Evolutionary conservation across 2,888 invertebrate species (phyloP).

Genomic region (Homarus gammarus): DNA sequence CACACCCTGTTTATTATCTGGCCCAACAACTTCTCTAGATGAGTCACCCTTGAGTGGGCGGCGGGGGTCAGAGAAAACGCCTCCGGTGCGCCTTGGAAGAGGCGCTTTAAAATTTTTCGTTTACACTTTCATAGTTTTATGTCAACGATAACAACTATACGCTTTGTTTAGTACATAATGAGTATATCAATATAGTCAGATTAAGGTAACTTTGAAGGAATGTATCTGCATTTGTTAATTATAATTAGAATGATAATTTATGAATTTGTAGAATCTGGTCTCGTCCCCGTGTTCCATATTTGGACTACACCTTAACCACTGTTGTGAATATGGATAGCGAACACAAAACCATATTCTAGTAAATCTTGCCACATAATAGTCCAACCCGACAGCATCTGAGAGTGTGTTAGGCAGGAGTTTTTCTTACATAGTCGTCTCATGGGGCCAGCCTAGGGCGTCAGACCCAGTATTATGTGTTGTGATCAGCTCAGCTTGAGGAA

Average conservation of each 20-base stretch:
- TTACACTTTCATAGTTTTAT: background rate
- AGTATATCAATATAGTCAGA: no score
- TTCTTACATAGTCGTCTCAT: no score
- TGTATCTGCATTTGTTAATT: no score
- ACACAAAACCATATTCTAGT: background rate
- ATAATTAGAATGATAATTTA: background rate
- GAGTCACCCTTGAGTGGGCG: conserved; percentile 48
- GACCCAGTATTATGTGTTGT: no score
- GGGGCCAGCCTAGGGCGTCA: no score
- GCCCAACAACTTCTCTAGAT: conserved; percentile 22
- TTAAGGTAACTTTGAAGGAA: no score
- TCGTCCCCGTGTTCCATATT: background rate
- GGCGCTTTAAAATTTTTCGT: background rate
- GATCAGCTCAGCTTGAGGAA: no score
- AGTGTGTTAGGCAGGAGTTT: no score
- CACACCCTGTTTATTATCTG: conserved; percentile 45
- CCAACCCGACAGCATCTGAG: background rate
- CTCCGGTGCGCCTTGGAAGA: background rate
- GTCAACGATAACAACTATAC: background rate
- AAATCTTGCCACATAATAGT: background rate
- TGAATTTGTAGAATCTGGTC: background rate
- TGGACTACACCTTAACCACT: background rate
- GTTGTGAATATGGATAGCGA: background rate
- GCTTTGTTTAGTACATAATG: no score
- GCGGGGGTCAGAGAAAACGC: conserved; percentile 46